Base-by-base conservation (phyloP, 1,140 invertebrate genomes). In the Trypoxylus dichotomus region DNA sequence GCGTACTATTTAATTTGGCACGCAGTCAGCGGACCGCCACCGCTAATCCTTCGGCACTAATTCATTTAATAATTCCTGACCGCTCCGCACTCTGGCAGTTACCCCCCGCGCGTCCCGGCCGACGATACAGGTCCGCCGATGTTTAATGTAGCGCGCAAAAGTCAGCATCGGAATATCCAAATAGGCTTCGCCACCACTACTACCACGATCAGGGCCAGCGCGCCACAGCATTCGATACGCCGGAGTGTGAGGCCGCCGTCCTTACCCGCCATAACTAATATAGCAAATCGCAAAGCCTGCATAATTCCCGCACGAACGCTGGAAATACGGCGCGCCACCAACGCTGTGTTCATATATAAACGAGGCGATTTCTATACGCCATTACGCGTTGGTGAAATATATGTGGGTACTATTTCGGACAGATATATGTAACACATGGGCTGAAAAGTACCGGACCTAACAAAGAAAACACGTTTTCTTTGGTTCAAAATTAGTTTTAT, bases 41-140 rank as follows among this genome's bases (percentile, higher is more conserved):
- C 60, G 60, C 19, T 68, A 68, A 68, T 68, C 60, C 60, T 68
- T 68, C 60, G 60, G 60, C 60, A 24, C 60, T 68, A 68, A 68
- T 68, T 68, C 60, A 68, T 68, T 68, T 68, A 68, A 68, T 68
- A 68, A 68, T 68, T 68, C 60, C 60, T 29, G 60, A 29, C 60
- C 60, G 60, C 24, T 27, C 60, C 11, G 60, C 60, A 29, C 60
- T 29, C 60, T 29, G 21, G 24, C 15, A 19, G 58, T 8, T 8
- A 24, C 24, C 7, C 60, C 11, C 60, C 21, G 24, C 27, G 15
- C n/a, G 19, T 19, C n/a, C 11, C 7, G 24, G 3, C 60, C 21
- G 15, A 24, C 25, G 27, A 68, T 68, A 68, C 21, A 5, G 27
- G 24, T 8, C 60, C 60, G 60, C 32, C 32, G 10, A 37, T 68